Evolutionary conservation across 2,113 vertebrate genomes (phyloP), one percentile per base, ranked within the genome.

Genomic region (Chelonoidis abingdonii): DNA sequence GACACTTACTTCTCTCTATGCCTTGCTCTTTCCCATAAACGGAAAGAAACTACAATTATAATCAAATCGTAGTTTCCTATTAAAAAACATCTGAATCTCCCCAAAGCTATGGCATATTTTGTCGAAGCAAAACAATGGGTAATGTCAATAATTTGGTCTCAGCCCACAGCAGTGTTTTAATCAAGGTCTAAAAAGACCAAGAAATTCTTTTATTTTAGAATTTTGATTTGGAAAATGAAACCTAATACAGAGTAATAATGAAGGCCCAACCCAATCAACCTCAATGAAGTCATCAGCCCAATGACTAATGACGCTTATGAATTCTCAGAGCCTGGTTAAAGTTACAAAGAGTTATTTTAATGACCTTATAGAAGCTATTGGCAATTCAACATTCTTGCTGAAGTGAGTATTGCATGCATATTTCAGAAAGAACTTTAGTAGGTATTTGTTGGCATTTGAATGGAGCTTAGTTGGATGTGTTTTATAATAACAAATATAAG

Each of bases 161-260:
- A 94, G 57, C 92, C 88, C 56, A 90, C 84, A 92, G n/a, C 82
- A 89, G 29, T 87, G 56, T 97, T 97, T 96, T 96, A 97, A 96
- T 97, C 93, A 95, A 94, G 44, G 59, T 94, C 94, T 94, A 2
- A 85, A 88, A 96, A 94, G 92, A 89, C 87, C 52, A 91, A 83
- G 83, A 95, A 96, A 97, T 96, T 93, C 88, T 95, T 97, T 88
- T 93, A 24, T 96, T 96, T 97, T 91, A 95, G 83, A 94, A 94
- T 91, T 95, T 96, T 96, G 93, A 89, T 85, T 97, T 95, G 83
- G 95, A 90, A 91, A 97, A 96, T 89, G 83, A 97, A 97, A 72
- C 89, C 53, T 82, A 94, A 86, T 95, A 90, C 95, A 88, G 84
- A 95, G 88, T 88, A 94, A 83, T 94, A 93, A 95, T 93, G 95